These are phyloP conservation scores for Dimorphilus gyrociliatus DNA, from an alignment of 2,888 invertebrate genomes.

Conservation along the genomic window DNA sequence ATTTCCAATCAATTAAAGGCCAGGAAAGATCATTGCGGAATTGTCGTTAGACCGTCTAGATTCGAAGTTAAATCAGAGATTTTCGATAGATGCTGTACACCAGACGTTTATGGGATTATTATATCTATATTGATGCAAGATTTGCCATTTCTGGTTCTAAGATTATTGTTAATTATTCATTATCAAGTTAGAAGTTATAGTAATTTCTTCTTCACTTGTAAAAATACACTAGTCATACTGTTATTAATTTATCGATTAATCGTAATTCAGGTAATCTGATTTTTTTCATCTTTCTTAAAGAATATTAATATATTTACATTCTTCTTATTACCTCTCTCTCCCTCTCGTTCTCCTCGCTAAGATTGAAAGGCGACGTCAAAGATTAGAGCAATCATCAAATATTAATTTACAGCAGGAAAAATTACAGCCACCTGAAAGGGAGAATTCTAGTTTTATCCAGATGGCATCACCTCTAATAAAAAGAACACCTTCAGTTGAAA, in stretches of 20 bases:
- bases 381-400: no score
- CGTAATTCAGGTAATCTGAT: slow-evolving; percentile 23
- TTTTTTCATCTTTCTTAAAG: no score
- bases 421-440: no score
- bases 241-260: slow-evolving; percentile 64
- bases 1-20: no score
- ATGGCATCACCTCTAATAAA: no score
- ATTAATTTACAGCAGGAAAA: no score
- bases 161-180: slow-evolving; percentile 63
- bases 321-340: no score
- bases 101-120: slow-evolving; percentile 66
- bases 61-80: slow-evolving; percentile 1
- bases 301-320: no score
- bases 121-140: slow-evolving; percentile 68
- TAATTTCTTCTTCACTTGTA: slow-evolving; percentile 89
- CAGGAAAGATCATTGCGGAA: slow-evolving; percentile 26
- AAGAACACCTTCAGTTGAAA: no score
- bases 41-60: slow-evolving; percentile 8
- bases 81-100: slow-evolving; percentile 56
- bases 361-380: no score
- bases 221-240: slow-evolving; percentile 70
- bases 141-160: slow-evolving; percentile 68
- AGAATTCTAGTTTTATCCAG: no score
- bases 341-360: no score
- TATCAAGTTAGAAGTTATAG: slow-evolving; percentile 81